Evolutionary conservation across 2,797 vertebrate genomes (phyloP).

Genomic region (Anableps anableps): DNA sequence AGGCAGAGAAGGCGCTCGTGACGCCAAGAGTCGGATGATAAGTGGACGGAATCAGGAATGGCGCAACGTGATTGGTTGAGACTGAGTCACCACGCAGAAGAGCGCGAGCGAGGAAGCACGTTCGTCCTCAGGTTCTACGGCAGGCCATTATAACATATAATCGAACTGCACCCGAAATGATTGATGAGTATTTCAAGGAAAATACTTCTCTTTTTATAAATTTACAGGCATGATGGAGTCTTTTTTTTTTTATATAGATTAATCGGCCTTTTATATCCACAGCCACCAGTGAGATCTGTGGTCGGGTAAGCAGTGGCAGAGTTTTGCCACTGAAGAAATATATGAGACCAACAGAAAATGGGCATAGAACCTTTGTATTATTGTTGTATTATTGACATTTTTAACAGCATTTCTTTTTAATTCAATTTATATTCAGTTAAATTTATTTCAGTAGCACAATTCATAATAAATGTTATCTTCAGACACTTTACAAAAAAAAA

Average conservation of each 20-base stretch:
- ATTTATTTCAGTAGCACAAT: background rate
- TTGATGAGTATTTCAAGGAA: background rate
- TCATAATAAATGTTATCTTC: background rate
- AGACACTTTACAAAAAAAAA: background rate
- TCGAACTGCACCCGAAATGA: background rate
- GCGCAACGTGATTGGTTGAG: conserved; percentile 68
- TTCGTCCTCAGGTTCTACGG: conserved; percentile 40
- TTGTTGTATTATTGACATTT: background rate
- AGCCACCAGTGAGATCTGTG: background rate
- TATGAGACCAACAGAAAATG: background rate
- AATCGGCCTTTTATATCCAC: background rate
- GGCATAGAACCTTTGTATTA: background rate
- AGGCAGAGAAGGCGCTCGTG: conserved; percentile 73
- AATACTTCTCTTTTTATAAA: background rate
- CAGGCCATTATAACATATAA: background rate
- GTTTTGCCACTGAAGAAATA: background rate
- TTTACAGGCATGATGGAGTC: background rate
- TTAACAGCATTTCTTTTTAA: too few relatives aligned
- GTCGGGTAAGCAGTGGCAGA: background rate
- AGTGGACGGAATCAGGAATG: conserved; percentile 66
- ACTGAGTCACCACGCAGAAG: conserved; percentile 50
- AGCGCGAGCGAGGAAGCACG: conserved; percentile 67
- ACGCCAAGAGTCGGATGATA: conserved; percentile 55
- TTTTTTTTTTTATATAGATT: background rate
- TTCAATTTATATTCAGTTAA: too few relatives aligned